A percentile compares a stretch with the other conserved stretches of the same genome.
These are phyloP conservation scores for Apodemus agrarius DNA, from an alignment of 2,797 vertebrate genomes.

Conservation along the genomic window DNA sequence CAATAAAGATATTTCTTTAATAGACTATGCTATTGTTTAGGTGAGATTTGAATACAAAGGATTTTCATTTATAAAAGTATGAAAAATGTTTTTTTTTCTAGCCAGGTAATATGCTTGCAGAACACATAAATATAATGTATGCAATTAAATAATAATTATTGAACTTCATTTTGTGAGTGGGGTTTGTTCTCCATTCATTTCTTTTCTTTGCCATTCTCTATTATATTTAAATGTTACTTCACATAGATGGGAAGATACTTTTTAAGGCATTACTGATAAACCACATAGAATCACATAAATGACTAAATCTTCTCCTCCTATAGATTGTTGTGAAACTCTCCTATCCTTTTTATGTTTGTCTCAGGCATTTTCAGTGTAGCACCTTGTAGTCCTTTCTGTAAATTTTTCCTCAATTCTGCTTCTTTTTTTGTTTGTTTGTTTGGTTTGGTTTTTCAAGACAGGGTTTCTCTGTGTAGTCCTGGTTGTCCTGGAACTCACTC, in stretches of 20 bases:
- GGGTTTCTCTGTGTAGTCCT: no score
- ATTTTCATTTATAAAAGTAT: neutral
- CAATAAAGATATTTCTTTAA: neutral
- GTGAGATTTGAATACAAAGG: neutral
- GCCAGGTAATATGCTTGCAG: neutral
- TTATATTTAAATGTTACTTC: neutral
- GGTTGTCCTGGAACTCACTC: no score
- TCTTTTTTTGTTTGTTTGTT: no score
- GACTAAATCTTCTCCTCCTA: neutral
- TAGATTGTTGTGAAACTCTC: neutral
- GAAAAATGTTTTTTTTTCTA: neutral
- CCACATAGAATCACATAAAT: neutral
- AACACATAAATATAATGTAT: neutral
- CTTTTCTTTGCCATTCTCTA: neutral
- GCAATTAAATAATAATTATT: neutral
- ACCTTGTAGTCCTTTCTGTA: neutral
- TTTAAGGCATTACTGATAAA: neutral
- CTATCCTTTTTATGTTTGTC: neutral
- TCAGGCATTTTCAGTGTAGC: neutral
- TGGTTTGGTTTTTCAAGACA: no score
- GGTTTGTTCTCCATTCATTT: neutral
- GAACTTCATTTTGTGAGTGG: neutral
- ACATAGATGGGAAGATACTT: no score
- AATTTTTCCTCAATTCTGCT: no score
- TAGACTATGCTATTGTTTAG: neutral